phyloP scores from a whole-genome alignment of 2,113 vertebrate species.

The Xiphophorus maculatus region DNA sequence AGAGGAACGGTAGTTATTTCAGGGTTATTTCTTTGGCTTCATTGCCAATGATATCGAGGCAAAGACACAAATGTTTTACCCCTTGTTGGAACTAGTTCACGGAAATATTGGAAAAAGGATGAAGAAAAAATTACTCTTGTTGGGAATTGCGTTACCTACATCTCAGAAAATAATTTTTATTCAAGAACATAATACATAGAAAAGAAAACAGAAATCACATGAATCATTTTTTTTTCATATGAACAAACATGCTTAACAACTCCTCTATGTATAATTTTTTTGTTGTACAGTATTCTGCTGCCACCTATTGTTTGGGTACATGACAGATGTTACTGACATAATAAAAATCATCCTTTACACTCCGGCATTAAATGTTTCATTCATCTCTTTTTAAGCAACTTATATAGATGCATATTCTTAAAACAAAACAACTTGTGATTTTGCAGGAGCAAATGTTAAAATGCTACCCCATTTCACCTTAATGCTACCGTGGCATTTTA shows the following conservation, averaged over 20 bases:
- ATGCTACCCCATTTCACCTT: too few relatives aligned
- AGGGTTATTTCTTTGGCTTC: slow-evolving; percentile 35
- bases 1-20: slow-evolving; percentile 50
- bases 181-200: not conserved
- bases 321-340: slow-evolving; percentile 13
- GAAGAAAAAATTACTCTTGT: not conserved
- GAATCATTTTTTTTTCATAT: not conserved
- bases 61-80: slow-evolving; percentile 25
- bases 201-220: slow-evolving; percentile 16
- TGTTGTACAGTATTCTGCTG: slow-evolving; percentile 63
- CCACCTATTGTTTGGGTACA: slow-evolving; percentile 64
- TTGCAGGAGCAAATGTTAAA: not conserved
- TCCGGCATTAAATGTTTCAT: not conserved
- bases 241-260: not conserved
- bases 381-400: not conserved
- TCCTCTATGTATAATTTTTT: not conserved
- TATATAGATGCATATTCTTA: not conserved
- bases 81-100: not conserved
- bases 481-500: too few relatives aligned
- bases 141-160: not conserved
- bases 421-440: not conserved
- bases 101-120: not conserved
- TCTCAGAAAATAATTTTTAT: too few relatives aligned
- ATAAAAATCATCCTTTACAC: not conserved
- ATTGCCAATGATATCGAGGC: slow-evolving; percentile 47